Base-by-base conservation (phyloP, 2,888 invertebrate species). In the Criorhina ranunculi region DNA sequence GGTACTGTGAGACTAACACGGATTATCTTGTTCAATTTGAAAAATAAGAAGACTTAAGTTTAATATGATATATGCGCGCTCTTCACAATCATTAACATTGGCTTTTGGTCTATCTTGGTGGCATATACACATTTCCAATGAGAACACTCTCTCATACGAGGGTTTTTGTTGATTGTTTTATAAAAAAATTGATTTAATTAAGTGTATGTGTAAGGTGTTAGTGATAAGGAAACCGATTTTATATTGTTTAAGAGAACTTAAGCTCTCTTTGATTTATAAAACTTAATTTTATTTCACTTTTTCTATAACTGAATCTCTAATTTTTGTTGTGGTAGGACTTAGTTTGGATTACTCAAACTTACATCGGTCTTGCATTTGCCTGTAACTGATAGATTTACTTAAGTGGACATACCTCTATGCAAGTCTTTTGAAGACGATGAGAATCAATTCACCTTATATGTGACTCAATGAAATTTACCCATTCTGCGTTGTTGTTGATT, bases 11-110 rank as follows among this genome's bases (percentile, higher is more conserved):
- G 53, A 78, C 81, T 70, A 81, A 59, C 62, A 64, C 55, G 62
- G 69, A 64, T 76, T 81, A 62, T 64, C 57, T 69, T 81, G 51
- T 69, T 76, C 64, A 49, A 75, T 42, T 77, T 9, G 29, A 12
- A 66, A 62, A 24, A 24, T 3, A 24, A 55, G 8, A 57, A 60
- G 46, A 67, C 67, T 75, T 57, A 66, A 46, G 12, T 53, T 64
- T 37, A 51, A 35, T 17, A 42, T 49, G 62, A 51, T 73, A 49
- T 44, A n/a, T n/a, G n/a, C n/a, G n/a, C n/a, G 40, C 37, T 46
- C 31, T 29, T 24, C 17, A 60, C 51, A 60, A 60, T 60, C 37
- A 33, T 70, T n/a, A 31, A n/a, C 44, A 57, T 19, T 46, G 49
- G 49, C 35, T 49, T 51, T 64, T 49, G 49, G 19, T 62, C 31